Conservation (phyloP, 35 echinoderm and acorn worm species). For the Ophiothrix spiculata region DNA sequence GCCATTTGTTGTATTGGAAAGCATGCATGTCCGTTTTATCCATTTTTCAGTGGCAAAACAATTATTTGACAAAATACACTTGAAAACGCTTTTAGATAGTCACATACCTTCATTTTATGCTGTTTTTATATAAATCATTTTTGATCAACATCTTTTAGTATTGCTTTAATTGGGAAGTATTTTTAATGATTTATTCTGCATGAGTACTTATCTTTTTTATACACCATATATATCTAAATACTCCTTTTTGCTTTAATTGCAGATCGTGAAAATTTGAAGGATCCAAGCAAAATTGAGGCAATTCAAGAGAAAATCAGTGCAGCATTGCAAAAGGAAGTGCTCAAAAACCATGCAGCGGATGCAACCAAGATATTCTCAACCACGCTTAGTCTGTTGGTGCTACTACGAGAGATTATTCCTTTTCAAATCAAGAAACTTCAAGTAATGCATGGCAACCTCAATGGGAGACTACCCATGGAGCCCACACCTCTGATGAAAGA, state of each 20-base stretch:
- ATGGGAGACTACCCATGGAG: conserved; percentile 44
- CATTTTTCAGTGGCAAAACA: too few species aligned
- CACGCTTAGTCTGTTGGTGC: conserved; percentile 15
- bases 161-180: too few species aligned
- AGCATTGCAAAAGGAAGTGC: conserved; percentile 20
- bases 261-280: conserved; percentile 52
- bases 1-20: too few species aligned
- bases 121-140: too few species aligned
- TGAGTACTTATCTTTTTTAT: not conserved
- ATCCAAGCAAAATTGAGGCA: conserved; percentile 21
- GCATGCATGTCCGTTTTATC: too few species aligned
- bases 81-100: too few species aligned
- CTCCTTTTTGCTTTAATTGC: too few species aligned
- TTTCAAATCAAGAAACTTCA: conserved; percentile 40
- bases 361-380: conserved; percentile 6
- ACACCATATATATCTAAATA: too few species aligned
- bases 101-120: too few species aligned
- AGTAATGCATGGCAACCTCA: conserved; percentile 16
- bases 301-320: conserved; percentile 26
- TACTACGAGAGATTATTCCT: conserved; percentile 35
- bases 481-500: conserved; percentile 42
- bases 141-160: too few species aligned
- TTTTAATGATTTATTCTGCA: too few species aligned
- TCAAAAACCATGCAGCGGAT: conserved; percentile 25
- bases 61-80: too few species aligned